phyloP scores from a whole-genome alignment of 1,140 invertebrate species.

The Centruroides sculpturatus region DNA sequence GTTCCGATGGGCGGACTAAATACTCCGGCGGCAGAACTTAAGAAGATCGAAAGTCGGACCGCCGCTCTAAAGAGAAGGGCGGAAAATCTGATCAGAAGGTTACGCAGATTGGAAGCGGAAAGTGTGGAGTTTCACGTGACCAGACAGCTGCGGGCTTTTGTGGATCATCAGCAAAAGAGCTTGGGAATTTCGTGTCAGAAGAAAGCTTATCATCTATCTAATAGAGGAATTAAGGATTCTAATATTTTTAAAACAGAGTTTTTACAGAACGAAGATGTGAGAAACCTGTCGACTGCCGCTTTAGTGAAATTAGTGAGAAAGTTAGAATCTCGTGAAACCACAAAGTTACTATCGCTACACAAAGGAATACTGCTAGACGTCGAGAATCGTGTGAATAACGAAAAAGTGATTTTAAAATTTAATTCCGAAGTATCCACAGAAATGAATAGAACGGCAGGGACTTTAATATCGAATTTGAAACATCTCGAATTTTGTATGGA shows the following conservation, averaged over 20 bases:
- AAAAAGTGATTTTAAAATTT: constrained; percentile 17
- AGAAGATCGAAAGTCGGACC: background rate
- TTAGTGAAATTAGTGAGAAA: constrained; percentile 39
- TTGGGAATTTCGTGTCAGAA: constrained; percentile 11
- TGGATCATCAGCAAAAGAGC: constrained; percentile 48
- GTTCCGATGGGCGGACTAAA: background rate
- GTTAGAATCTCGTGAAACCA: constrained; percentile 30
- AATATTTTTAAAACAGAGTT: constrained; percentile 27
- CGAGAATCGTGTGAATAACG: background rate
- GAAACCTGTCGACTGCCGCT: constrained; percentile 35
- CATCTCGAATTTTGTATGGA: constrained; percentile 40
- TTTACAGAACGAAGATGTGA: constrained; percentile 31
- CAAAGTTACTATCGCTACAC: constrained; percentile 14
- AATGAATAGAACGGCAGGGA: constrained; percentile 33
- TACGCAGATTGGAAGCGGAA: constrained; percentile 55
- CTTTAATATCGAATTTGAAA: constrained; percentile 20
- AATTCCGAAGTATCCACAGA: constrained; percentile 23
- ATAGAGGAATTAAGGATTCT: background rate
- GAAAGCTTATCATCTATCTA: background rate
- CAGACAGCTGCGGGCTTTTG: constrained; percentile 52
- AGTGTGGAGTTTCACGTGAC: constrained; percentile 54
- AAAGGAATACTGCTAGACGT: background rate
- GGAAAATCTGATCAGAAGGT: constrained; percentile 50
- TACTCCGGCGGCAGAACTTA: background rate
- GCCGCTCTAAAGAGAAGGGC: constrained; percentile 42